phyloP scores from a whole-genome alignment of 2,888 invertebrate species.

The Apamea anceps region DNA sequence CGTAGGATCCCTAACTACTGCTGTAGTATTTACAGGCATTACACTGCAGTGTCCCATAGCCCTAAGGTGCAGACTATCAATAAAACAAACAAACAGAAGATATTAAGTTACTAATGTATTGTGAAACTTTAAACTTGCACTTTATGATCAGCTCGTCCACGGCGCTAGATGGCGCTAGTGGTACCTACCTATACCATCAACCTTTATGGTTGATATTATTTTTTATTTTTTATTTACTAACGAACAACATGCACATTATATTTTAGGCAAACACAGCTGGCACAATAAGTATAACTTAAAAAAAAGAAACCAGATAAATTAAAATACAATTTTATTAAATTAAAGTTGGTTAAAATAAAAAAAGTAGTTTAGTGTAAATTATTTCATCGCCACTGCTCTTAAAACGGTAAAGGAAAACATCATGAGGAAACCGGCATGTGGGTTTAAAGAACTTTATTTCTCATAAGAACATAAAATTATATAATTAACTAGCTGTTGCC shows the following conservation, averaged over 20 bases:
- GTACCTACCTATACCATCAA: too few species aligned
- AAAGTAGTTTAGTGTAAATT: too few species aligned
- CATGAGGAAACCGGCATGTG: too few species aligned
- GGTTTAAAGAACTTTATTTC: too few species aligned
- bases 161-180: constrained; percentile 58
- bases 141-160: constrained; percentile 1
- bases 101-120: constrained; percentile 82
- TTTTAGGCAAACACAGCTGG: not conserved
- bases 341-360: too few species aligned
- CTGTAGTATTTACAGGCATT: not conserved
- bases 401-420: too few species aligned
- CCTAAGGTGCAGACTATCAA: constrained; percentile 72
- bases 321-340: too few species aligned
- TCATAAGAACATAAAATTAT: too few species aligned
- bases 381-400: too few species aligned
- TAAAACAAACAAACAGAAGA: constrained; percentile 75
- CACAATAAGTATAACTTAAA: not conserved
- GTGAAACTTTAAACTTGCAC: constrained; percentile 61
- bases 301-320: too few species aligned
- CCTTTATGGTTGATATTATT: not conserved
- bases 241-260: not conserved
- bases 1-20: too few species aligned
- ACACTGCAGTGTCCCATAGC: constrained; percentile 31
- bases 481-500: too few species aligned
- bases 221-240: not conserved